Conservation (phyloP, 2,888 invertebrate genomes). For the Leptinotarsa peninsularis region DNA sequence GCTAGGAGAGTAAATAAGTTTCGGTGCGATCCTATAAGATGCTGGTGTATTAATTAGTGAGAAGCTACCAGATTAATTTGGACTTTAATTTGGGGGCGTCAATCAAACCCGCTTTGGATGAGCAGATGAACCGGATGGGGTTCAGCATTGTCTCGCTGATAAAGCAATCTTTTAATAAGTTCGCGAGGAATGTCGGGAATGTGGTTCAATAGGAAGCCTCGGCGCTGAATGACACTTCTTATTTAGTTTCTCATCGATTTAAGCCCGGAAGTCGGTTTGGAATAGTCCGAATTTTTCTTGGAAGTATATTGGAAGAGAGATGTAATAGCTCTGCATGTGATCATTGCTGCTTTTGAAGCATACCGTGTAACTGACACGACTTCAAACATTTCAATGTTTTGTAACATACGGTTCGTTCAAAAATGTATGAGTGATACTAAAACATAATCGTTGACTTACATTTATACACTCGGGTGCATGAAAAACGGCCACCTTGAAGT, state of each 20-base stretch:
- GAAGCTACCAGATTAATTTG: conserved; percentile 60
- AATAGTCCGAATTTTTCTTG: not conserved
- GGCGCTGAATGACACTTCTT: not conserved
- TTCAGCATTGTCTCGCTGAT: conserved; percentile 62
- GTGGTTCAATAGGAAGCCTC: conserved; percentile 27
- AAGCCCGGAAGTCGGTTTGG: not conserved
- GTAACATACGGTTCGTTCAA: too few species aligned
- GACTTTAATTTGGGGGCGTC: conserved; percentile 60
- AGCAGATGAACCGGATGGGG: conserved; percentile 56
- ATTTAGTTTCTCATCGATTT: conserved; percentile 7
- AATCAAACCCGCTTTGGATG: conserved; percentile 55
- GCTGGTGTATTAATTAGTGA: conserved; percentile 62
- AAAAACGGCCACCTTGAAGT: too few species aligned
- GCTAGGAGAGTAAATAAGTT: conserved; percentile 29
- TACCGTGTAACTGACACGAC: too few species aligned
- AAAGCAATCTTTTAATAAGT: conserved; percentile 65
- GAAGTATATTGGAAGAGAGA: not conserved
- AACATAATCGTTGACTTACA: too few species aligned
- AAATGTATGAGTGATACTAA: too few species aligned
- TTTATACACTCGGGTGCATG: too few species aligned
- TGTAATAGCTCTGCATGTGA: not conserved
- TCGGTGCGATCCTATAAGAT: conserved; percentile 53
- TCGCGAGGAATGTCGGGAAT: conserved; percentile 50
- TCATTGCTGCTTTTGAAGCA: too few species aligned
- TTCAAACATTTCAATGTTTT: too few species aligned